phyloP scores from a whole-genome alignment of 1,140 invertebrate species.

The Metaphire vulgaris region DNA sequence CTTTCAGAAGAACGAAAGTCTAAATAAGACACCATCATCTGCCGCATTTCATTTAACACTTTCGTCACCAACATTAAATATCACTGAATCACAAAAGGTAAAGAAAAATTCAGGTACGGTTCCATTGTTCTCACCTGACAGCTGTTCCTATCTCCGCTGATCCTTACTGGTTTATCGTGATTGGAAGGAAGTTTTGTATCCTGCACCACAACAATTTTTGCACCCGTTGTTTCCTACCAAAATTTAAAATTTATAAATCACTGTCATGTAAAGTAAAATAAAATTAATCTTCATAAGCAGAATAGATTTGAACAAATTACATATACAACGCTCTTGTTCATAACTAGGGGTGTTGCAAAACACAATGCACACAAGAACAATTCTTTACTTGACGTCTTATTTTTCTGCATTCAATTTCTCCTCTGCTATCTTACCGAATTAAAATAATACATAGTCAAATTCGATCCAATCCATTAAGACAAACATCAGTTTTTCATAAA shows the following conservation, averaged over 20 bases:
- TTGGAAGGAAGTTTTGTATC: conserved; percentile 63
- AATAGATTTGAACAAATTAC: too few relatives aligned
- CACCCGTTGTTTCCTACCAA: conserved; percentile 75
- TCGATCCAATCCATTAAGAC: too few relatives aligned
- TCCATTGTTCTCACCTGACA: conserved; percentile 53
- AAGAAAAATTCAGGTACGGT: background rate
- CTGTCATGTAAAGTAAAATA: too few relatives aligned
- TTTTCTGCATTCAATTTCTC: too few relatives aligned
- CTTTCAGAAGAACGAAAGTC: conserved; percentile 24
- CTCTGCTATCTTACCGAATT: too few relatives aligned
- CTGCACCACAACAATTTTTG: conserved; percentile 99
- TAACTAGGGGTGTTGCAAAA: too few relatives aligned
- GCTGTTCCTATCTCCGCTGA: conserved; percentile 86
- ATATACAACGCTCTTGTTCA: too few relatives aligned
- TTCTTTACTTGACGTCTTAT: too few relatives aligned
- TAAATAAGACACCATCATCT: conserved; percentile 5
- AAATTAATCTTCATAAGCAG: too few relatives aligned
- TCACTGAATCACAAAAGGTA: background rate
- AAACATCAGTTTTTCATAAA: too few relatives aligned
- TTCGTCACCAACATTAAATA: background rate
- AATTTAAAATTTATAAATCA: background rate
- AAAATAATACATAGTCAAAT: too few relatives aligned
- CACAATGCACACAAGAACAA: too few relatives aligned
- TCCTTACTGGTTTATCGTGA: conserved; percentile 76
- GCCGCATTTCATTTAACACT: background rate